phyloP scores from a whole-genome alignment of 1,140 invertebrate species.

The Caenorhabditis inopinata region DNA sequence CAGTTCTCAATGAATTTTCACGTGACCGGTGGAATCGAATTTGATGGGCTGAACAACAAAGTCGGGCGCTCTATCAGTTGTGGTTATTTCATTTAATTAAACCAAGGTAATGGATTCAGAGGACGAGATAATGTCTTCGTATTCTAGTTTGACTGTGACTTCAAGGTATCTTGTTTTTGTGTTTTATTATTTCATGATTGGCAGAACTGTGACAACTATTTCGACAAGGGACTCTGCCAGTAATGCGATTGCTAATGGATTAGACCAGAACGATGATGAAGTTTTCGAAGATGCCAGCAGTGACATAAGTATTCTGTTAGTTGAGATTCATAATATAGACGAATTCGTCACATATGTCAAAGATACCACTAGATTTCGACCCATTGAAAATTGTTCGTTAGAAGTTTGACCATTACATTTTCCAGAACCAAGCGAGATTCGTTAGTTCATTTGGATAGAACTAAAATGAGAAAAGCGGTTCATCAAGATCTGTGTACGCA shows the following conservation, averaged over 20 bases:
- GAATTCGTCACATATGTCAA: too few relatives aligned
- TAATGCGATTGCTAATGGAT: background rate
- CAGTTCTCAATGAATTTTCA: background rate
- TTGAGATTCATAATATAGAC: too few relatives aligned
- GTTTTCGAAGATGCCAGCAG: conserved; percentile 11
- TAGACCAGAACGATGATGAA: background rate
- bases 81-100: background rate
- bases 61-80: background rate
- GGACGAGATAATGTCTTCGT: background rate
- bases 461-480: background rate
- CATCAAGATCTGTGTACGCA: conserved; percentile 1
- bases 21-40: background rate
- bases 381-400: background rate
- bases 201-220: background rate
- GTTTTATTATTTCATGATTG: background rate
- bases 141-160: conserved; percentile 13
- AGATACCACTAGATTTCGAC: too few relatives aligned
- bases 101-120: background rate
- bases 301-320: conserved; percentile 14
- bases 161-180: background rate
- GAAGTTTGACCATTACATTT: too few relatives aligned
- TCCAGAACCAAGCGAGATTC: background rate
- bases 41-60: too few relatives aligned
- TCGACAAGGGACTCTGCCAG: background rate
- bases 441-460: background rate